Base-by-base conservation (phyloP, 2,888 invertebrate genomes). In the Drosophila pseudotakahashii region DNA sequence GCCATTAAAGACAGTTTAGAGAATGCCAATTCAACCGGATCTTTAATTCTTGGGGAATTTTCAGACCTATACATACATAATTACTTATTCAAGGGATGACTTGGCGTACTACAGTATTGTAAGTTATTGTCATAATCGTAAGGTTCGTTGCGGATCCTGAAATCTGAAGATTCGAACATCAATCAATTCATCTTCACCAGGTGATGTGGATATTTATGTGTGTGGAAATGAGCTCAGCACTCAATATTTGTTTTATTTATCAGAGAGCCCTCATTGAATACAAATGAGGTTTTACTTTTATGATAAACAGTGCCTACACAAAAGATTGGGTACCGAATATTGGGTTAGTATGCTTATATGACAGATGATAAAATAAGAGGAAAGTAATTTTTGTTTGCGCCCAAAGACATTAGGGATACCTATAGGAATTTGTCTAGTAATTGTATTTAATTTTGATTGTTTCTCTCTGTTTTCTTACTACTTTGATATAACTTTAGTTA, bases 1-100 rank as follows among this genome's bases (percentile, higher is more conserved):
- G 72, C 69, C 72, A 74, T 73, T 75, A 73, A 72, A 73, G 51
- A 73, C 41, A 41, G 36, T 41, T 42, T 71, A 48, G 26, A 72
- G 50, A 64, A 64, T 64, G 66, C 66, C 6, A 50, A 64, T 51
- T 30, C 13, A 23, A 9, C 30, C 66, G 47, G 62, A 63, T 63
- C 41, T 63, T 48, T 1, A 62, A 10, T 44, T 14, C n/a, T 37
- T 39, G n/a, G 37, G 13, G 14, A 11, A 14, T 16, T 32, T 16
- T 13, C 16, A 41, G 41, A 39, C 36, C 13, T 10, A 9, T 9
- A 0, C 2, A 9, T 32, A 32, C 3, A 3, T 19, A 19, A 37
- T 39, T 39, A 14, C 39, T 39, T 9, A 39, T 39, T 37, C 37
- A 37, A 0, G 11, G 36, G 11, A 37, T 13, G n/a, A 13, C n/a